These are phyloP conservation scores for Philereme vetulata DNA, from an alignment of 2,888 invertebrate genomes.

Conservation along the genomic window DNA sequence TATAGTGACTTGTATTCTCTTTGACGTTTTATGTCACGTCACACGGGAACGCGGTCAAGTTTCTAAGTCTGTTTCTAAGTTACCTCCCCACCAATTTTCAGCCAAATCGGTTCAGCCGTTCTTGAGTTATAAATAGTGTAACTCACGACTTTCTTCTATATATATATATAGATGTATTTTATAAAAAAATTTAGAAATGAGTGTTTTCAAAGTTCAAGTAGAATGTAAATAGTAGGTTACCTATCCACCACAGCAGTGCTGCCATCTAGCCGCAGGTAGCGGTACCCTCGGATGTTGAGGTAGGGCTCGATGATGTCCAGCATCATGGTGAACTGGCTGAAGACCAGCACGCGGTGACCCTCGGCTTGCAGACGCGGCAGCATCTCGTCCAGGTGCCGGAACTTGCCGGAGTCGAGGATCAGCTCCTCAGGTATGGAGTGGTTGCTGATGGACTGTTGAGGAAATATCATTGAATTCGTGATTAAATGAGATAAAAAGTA, in stretches of 20 bases:
- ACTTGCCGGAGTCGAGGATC: slow-evolving; percentile 94
- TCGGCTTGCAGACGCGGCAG: slow-evolving; percentile 88
- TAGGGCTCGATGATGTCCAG: slow-evolving; percentile 96
- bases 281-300: slow-evolving; percentile 88
- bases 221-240: slow-evolving; percentile 53
- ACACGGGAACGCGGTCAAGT: too few relatives aligned
- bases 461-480: neutral
- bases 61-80: too few relatives aligned
- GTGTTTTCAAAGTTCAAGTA: too few relatives aligned
- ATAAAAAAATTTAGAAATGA: too few relatives aligned
- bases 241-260: slow-evolving; percentile 92
- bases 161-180: too few relatives aligned
- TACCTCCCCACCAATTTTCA: too few relatives aligned
- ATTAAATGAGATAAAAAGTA: too few relatives aligned
- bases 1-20: too few relatives aligned
- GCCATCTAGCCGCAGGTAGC: slow-evolving; percentile 94
- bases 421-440: slow-evolving; percentile 86
- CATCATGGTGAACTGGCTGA: slow-evolving; percentile 98
- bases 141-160: too few relatives aligned
- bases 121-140: too few relatives aligned
- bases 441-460: slow-evolving; percentile 83
- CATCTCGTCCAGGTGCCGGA: slow-evolving; percentile 89
- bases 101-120: too few relatives aligned
- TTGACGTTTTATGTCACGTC: too few relatives aligned
- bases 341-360: slow-evolving; percentile 94